phyloP scores from a whole-genome alignment of 1,140 invertebrate genomes.

The Orchesella cincta region DNA sequence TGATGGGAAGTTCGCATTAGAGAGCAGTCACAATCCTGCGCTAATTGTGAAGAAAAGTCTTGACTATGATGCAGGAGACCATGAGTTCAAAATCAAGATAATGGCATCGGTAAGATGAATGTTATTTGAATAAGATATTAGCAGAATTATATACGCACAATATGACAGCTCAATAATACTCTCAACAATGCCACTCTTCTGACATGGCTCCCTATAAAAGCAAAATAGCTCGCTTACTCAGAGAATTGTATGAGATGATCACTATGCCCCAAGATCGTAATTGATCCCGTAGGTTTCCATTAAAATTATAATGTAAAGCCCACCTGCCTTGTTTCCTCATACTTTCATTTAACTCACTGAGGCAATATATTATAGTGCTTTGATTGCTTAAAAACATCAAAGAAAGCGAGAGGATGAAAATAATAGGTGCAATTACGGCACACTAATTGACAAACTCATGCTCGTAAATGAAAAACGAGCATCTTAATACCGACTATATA shows the following conservation, averaged over 20 bases:
- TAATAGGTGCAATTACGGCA: neutral
- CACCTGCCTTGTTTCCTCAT: slow-evolving; percentile 7
- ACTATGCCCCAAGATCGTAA: too few relatives aligned
- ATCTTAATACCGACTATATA: too few relatives aligned
- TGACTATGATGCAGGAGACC: slow-evolving; percentile 77
- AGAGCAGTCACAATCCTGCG: slow-evolving; percentile 71
- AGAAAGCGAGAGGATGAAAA: neutral
- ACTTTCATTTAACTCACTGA: slow-evolving; percentile 1
- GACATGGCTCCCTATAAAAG: too few relatives aligned
- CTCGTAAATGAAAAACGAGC: neutral
- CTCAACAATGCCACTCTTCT: too few relatives aligned
- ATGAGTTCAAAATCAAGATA: slow-evolving; percentile 72
- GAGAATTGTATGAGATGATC: too few relatives aligned
- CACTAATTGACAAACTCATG: neutral
- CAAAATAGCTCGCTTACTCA: neutral
- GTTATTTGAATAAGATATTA: neutral
- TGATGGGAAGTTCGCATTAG: slow-evolving; percentile 73
- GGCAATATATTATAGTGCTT: neutral
- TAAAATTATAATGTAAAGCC: too few relatives aligned
- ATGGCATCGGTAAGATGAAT: slow-evolving; percentile 69
- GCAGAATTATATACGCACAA: neutral
- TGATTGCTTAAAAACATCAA: neutral
- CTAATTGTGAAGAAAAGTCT: slow-evolving; percentile 71
- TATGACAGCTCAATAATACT: neutral
- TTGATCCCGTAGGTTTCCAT: too few relatives aligned